Conservation (phyloP, 2,888 invertebrate species). For the Syrista parreyssii region DNA sequence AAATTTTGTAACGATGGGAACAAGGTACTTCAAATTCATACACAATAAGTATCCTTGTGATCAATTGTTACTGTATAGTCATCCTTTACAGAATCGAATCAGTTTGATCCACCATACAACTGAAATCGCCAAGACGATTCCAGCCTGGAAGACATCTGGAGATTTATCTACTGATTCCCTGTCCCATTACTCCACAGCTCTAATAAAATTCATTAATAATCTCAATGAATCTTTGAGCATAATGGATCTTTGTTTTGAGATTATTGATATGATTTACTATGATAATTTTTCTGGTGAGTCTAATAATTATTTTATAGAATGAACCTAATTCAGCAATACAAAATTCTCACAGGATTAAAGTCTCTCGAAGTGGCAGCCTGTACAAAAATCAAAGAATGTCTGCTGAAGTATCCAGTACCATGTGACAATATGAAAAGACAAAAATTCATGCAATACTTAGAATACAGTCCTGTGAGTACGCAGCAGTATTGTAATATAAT, state of each 20-base stretch:
- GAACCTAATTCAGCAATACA: not conserved
- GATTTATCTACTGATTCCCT: slow-evolving; percentile 30
- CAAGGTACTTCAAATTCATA: slow-evolving; percentile 27
- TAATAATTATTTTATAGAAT: not conserved
- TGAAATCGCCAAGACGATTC: slow-evolving; percentile 49
- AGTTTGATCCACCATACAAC: slow-evolving; percentile 37
- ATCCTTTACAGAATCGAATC: slow-evolving; percentile 36
- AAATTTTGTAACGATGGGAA: slow-evolving; percentile 27
- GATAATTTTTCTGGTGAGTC: slow-evolving; percentile 41
- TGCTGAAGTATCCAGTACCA: slow-evolving; percentile 41
- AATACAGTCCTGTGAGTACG: slow-evolving; percentile 39
- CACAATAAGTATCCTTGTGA: not conserved
- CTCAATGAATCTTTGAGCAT: slow-evolving; percentile 28
- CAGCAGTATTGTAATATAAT: not conserved
- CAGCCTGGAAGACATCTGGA: slow-evolving; percentile 42
- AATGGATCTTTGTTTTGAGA: slow-evolving; percentile 46
- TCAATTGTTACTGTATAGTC: not conserved
- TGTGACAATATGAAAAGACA: slow-evolving; percentile 35
- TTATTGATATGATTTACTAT: slow-evolving; percentile 43
- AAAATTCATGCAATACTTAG: slow-evolving; percentile 43
- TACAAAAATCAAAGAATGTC: slow-evolving; percentile 45
- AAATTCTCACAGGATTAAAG: slow-evolving; percentile 5
- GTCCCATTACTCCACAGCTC: slow-evolving; percentile 28
- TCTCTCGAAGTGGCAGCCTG: slow-evolving; percentile 36
- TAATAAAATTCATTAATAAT: slow-evolving; percentile 33